Percentiles rank a stretch among this genome's conserved stretches.
Evolutionary conservation across 2,113 vertebrate species (phyloP).

Genomic region (Pollimyrus isidori): DNA sequence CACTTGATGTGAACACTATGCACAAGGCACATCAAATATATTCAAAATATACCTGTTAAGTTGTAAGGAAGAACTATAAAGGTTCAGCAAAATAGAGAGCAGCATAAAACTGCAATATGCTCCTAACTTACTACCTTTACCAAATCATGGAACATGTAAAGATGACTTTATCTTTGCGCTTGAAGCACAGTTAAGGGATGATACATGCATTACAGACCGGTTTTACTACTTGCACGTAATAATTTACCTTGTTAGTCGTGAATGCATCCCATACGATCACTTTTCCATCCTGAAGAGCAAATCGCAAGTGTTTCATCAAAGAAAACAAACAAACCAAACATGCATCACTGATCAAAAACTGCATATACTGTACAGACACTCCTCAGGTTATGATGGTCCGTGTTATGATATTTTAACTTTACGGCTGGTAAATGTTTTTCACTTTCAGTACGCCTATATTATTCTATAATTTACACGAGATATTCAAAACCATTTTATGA

Average conservation of each 20-base stretch:
- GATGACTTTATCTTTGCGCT: not conserved
- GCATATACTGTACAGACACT: no score
- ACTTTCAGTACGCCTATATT: no score
- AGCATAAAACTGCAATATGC: not conserved
- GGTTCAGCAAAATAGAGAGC: not conserved
- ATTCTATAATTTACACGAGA: no score
- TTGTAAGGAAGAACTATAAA: not conserved
- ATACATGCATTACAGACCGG: not conserved
- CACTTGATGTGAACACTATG: not conserved
- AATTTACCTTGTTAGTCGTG: constrained; percentile 93
- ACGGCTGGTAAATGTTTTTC: no score
- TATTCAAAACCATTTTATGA: no score
- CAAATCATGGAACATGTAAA: not conserved
- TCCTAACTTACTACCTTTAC: not conserved
- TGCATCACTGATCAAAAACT: not conserved
- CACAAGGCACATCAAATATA: not conserved
- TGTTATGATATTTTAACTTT: no score
- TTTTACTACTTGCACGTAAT: not conserved
- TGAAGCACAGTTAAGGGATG: not conserved
- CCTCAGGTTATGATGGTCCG: no score
- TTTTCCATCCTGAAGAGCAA: constrained; percentile 81
- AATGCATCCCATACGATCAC: constrained; percentile 99
- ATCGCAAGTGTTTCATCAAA: constrained; percentile 6
- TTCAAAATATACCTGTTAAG: not conserved
- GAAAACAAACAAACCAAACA: not conserved